Evolutionary conservation across 2,797 vertebrate genomes (phyloP).

Genomic region (Simalia tracyae): DNA sequence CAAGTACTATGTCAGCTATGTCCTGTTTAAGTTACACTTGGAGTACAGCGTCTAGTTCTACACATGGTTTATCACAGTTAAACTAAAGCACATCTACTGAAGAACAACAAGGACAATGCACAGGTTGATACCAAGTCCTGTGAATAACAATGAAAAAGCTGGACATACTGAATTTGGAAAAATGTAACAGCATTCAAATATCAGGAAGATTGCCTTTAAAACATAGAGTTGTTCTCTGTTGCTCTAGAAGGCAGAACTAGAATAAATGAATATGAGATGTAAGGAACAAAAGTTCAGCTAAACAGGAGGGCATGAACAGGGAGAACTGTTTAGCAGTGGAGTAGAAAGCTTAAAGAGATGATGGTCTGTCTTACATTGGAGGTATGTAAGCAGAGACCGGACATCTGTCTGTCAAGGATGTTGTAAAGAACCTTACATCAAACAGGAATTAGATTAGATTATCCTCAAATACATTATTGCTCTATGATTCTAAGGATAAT

Average conservation of each 20-base stretch:
- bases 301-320: neutral
- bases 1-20: neutral
- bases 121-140: neutral
- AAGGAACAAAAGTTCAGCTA: neutral
- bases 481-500: neutral
- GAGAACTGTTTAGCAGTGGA: neutral
- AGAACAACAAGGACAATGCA: neutral
- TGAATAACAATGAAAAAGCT: neutral
- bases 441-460: neutral
- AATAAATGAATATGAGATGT: neutral
- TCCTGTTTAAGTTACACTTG: neutral
- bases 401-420: neutral
- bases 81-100: neutral
- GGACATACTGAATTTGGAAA: neutral
- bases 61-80: neutral
- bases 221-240: neutral
- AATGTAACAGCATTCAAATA: neutral
- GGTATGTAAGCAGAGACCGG: neutral
- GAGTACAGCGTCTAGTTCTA: neutral
- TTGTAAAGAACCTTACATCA: neutral
- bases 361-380: neutral
- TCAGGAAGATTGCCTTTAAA: neutral
- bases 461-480: neutral
- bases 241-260: neutral
- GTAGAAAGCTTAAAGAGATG: neutral